phyloP scores from a whole-genome alignment of 2,113 vertebrate genomes.

The Addax nasomaculatus region DNA sequence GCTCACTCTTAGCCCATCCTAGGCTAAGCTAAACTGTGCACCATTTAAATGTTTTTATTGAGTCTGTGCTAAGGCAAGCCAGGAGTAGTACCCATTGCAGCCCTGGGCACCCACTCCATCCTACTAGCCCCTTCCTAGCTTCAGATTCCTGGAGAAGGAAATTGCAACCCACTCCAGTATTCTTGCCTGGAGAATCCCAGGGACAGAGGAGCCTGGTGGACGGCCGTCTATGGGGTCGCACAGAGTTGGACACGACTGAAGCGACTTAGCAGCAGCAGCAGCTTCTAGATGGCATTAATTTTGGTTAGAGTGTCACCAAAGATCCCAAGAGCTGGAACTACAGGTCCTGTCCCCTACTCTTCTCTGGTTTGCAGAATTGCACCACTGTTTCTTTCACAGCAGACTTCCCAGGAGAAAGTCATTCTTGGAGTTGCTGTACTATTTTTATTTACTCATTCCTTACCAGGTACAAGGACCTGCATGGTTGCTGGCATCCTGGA shows the following conservation, averaged over 20 bases:
- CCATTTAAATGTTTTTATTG: neutral
- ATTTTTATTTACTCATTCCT: neutral
- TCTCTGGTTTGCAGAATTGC: neutral
- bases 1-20: neutral
- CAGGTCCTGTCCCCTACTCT: neutral
- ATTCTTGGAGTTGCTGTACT: neutral
- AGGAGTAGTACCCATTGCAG: neutral
- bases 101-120: neutral
- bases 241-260: neutral
- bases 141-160: neutral
- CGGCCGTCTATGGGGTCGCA: neutral
- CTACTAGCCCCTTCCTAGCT: neutral
- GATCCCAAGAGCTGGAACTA: neutral
- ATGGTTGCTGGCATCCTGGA: neutral
- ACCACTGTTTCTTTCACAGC: neutral
- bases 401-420: neutral
- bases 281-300: neutral
- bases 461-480: neutral
- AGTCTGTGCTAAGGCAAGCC: neutral
- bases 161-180: neutral
- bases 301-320: neutral
- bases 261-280: neutral
- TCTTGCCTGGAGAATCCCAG: neutral
- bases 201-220: neutral
- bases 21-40: constrained; percentile 16